Conservation (phyloP, 2,113 vertebrate species). For the rat (Rattus norvegicus) region DNA sequence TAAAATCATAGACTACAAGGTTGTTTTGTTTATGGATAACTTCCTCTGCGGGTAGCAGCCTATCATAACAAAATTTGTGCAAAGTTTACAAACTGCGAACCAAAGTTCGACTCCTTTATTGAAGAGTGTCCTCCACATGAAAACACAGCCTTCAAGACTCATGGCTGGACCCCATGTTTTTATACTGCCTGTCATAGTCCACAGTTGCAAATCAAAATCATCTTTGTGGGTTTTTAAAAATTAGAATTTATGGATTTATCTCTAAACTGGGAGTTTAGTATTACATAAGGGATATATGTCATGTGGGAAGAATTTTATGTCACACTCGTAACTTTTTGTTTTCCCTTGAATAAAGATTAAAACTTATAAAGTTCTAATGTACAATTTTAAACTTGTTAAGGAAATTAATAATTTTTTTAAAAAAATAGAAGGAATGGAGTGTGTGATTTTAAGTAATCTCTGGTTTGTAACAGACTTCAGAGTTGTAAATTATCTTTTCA, state of each 20-base stretch:
- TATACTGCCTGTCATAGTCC: not conserved
- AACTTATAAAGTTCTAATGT: slow-evolving; percentile 16
- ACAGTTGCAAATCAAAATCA: slow-evolving; percentile 15
- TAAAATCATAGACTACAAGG: slow-evolving; percentile 61
- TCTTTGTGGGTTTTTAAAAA: slow-evolving; percentile 49
- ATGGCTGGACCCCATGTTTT: slow-evolving; percentile 42
- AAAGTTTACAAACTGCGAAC: slow-evolving; percentile 69
- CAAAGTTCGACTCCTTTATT: slow-evolving; percentile 61
- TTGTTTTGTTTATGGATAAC: slow-evolving; percentile 70
- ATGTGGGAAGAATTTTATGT: slow-evolving; percentile 46
- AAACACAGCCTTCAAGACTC: slow-evolving; percentile 52
- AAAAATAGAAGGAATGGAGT: slow-evolving; percentile 44
- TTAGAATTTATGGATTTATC: slow-evolving; percentile 46
- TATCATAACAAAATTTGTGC: slow-evolving; percentile 72
- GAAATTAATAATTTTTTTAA: slow-evolving; percentile 48
- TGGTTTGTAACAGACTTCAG: slow-evolving; percentile 51
- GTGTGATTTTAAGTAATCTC: slow-evolving; percentile 52
- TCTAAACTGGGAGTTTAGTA: slow-evolving; percentile 35
- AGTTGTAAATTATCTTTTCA: slow-evolving; percentile 40
- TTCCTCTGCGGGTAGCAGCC: slow-evolving; percentile 68
- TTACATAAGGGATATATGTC: not conserved
- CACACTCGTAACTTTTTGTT: slow-evolving; percentile 61
- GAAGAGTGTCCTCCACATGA: slow-evolving; percentile 25
- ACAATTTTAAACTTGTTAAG: slow-evolving; percentile 54
- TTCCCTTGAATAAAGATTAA: slow-evolving; percentile 62